These are phyloP conservation scores for Pseudococcus viburni DNA, from an alignment of 2,888 invertebrate species.

Conservation along the genomic window DNA sequence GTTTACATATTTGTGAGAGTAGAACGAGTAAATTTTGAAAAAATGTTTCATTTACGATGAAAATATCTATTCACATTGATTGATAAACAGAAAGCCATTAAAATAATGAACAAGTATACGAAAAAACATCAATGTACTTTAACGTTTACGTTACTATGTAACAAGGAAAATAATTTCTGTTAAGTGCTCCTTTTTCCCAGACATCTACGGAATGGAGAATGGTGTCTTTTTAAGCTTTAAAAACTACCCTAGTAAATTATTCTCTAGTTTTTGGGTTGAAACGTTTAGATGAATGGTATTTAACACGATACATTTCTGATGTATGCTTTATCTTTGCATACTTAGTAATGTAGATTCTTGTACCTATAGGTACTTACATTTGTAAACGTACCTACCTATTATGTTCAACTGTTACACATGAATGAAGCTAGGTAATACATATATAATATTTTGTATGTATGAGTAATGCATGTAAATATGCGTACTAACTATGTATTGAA, in stretches of 20 bases:
- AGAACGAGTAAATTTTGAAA: constrained; percentile 19
- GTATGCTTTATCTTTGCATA: not conserved
- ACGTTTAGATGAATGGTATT: not conserved
- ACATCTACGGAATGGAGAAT: constrained; percentile 19
- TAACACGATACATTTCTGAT: not conserved
- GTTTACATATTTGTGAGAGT: not conserved
- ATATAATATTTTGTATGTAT: too few species aligned
- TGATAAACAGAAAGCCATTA: constrained; percentile 56
- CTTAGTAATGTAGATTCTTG: not conserved
- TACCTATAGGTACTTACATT: too few species aligned
- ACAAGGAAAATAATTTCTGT: constrained; percentile 53
- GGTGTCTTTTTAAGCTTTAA: constrained; percentile 11
- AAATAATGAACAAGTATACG: constrained; percentile 46
- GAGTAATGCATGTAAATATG: too few species aligned
- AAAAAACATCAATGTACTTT: constrained; percentile 17
- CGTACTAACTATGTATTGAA: too few species aligned
- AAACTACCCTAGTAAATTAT: not conserved
- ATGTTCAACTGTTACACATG: not conserved
- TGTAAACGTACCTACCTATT: too few species aligned
- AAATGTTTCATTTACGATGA: constrained; percentile 32
- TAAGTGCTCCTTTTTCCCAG: constrained; percentile 17
- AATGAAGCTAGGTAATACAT: too few species aligned
- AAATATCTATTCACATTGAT: constrained; percentile 48
- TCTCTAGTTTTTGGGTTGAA: not conserved
- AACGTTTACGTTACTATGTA: constrained; percentile 1